Conservation (phyloP, 2,797 vertebrate genomes). For the Mionectes olivaceus region DNA sequence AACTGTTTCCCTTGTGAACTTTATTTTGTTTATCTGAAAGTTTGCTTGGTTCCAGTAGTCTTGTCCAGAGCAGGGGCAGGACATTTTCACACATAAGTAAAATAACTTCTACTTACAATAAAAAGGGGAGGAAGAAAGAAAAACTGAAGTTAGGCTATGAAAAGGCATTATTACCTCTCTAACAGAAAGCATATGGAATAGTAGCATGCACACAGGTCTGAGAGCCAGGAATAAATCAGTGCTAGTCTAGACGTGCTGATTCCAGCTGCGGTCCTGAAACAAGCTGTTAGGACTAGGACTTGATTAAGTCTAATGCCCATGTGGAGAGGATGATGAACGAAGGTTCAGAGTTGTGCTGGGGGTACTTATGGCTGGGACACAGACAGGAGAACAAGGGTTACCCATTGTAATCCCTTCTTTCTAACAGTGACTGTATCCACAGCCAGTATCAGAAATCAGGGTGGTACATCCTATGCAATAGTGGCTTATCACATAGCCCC, state of each 20-base stretch:
- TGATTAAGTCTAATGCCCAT: background rate
- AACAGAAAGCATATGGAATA: slow-evolving; percentile 60
- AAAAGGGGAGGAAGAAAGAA: background rate
- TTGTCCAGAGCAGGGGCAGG: background rate
- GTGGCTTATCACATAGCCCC: background rate
- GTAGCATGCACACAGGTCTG: background rate
- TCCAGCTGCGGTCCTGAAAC: slow-evolving; percentile 55
- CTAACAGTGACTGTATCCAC: background rate
- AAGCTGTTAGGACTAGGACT: slow-evolving; percentile 7
- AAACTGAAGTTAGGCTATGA: background rate
- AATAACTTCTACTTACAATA: slow-evolving; percentile 15
- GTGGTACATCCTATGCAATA: background rate
- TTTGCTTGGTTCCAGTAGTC: background rate
- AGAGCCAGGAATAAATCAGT: slow-evolving; percentile 59
- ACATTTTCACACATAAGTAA: background rate
- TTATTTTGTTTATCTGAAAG: slow-evolving; percentile 14
- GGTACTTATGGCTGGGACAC: background rate
- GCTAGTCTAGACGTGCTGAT: slow-evolving; percentile 51
- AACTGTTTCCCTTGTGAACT: slow-evolving; percentile 62
- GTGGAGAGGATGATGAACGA: background rate
- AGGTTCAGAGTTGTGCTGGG: background rate
- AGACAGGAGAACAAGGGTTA: background rate
- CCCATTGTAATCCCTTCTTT: background rate
- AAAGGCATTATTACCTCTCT: slow-evolving; percentile 40
- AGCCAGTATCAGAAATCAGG: background rate